Percentiles rank a stretch among this genome's conserved stretches.
phyloP scores from a whole-genome alignment of 2,113 vertebrate genomes.

The Ivindomyrus marchei region DNA sequence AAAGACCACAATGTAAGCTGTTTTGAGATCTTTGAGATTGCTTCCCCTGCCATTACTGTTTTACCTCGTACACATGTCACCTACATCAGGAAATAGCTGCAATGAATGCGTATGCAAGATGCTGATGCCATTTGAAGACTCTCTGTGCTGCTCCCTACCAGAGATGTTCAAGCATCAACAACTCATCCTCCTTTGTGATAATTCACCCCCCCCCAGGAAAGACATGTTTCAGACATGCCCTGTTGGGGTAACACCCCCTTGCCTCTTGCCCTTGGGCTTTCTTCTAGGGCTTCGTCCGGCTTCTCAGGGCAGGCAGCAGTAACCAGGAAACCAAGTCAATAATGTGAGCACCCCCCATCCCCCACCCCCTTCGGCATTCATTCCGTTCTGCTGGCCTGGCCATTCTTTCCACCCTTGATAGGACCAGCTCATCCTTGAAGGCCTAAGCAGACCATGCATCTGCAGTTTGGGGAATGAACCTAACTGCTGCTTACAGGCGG shows the following conservation, averaged over 20 bases:
- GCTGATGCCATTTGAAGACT: not conserved
- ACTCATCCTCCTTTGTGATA: not conserved
- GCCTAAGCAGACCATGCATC: conserved; percentile 54
- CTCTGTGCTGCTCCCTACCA: not conserved
- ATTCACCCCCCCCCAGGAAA: not conserved
- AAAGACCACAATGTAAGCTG: not conserved
- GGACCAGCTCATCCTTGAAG: conserved; percentile 60
- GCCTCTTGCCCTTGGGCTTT: not conserved
- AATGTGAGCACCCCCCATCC: not conserved
- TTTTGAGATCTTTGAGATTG: not conserved
- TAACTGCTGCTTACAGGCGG: conserved; percentile 44
- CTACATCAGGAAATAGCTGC: not conserved
- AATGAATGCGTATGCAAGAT: not conserved
- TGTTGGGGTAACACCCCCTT: not conserved
- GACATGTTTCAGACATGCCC: not conserved
- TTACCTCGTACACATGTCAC: not conserved
- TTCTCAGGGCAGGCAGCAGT: conserved; percentile 57
- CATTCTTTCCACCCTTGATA: conserved; percentile 42
- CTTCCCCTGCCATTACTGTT: not conserved
- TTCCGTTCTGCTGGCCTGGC: conserved; percentile 24
- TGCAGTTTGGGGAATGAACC: conserved; percentile 54
- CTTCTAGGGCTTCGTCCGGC: conserved; percentile 33
- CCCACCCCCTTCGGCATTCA: conserved; percentile 2
- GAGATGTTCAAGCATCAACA: not conserved
- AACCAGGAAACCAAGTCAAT: conserved; percentile 46